A percentile compares a stretch with the other conserved stretches of the same genome.
Conservation (phyloP, 2,888 invertebrate species). For the Koerneria pararmatus region DNA sequence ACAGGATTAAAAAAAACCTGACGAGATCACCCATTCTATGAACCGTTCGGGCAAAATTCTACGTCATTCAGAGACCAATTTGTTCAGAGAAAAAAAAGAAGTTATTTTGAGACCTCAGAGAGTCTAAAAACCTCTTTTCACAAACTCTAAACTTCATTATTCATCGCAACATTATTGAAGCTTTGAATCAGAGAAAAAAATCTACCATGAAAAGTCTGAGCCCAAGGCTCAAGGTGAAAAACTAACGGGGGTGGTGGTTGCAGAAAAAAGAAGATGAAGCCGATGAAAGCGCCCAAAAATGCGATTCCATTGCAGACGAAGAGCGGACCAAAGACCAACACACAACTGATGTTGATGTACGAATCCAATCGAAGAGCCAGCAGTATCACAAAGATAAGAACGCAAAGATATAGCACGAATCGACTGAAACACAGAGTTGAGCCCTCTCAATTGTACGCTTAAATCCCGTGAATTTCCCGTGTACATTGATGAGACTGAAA, state of each 20-base stretch:
- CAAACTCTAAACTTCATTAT: too few relatives aligned
- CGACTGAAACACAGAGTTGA: conserved; percentile 74
- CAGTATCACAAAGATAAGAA: conserved; percentile 83
- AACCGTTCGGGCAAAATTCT: too few relatives aligned
- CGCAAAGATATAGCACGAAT: conserved; percentile 88
- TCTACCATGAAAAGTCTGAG: too few relatives aligned
- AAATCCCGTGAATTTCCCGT: neutral
- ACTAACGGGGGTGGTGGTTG: conserved; percentile 94
- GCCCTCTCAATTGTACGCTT: neutral
- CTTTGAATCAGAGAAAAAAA: too few relatives aligned
- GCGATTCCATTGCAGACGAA: conserved; percentile 93
- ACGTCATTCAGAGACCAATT: too few relatives aligned
- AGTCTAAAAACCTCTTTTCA: too few relatives aligned
- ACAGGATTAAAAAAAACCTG: too few relatives aligned
- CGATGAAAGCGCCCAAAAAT: conserved; percentile 81
- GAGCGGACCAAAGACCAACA: conserved; percentile 80
- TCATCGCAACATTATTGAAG: too few relatives aligned
- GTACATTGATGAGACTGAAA: neutral
- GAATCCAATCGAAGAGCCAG: conserved; percentile 85
- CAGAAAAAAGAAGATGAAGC: conserved; percentile 90
- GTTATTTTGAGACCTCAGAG: too few relatives aligned
- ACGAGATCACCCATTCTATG: too few relatives aligned
- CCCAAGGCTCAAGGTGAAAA: too few relatives aligned
- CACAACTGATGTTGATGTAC: conserved; percentile 65
- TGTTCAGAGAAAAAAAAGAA: too few relatives aligned